These are phyloP conservation scores for Ornithorhynchus anatinus DNA, from an alignment of 2,113 vertebrate genomes.

Conservation along the genomic window DNA sequence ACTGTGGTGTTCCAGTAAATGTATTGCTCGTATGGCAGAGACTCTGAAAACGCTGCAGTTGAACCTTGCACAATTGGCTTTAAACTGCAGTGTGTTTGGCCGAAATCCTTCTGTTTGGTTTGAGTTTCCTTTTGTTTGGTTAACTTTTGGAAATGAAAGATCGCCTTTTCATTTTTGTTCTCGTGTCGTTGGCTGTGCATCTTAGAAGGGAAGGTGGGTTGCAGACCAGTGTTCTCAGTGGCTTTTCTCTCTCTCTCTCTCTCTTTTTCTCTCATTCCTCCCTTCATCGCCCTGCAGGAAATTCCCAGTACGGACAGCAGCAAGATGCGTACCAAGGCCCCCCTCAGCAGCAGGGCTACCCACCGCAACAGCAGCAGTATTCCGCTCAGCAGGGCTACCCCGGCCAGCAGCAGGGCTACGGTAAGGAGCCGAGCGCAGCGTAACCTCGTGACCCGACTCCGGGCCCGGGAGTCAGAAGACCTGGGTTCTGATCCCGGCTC, in stretches of 20 bases:
- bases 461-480: background rate
- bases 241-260: constrained; percentile 36
- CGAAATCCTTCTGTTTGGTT: constrained; percentile 80
- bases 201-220: constrained; percentile 47
- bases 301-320: constrained; percentile 92
- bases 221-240: constrained; percentile 48
- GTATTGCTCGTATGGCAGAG: constrained; percentile 80
- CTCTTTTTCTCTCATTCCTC: no score
- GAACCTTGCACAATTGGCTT: constrained; percentile 78
- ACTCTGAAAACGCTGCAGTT: constrained; percentile 79
- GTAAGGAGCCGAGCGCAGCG: constrained; percentile 68
- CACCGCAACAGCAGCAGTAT: constrained; percentile 87
- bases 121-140: constrained; percentile 78
- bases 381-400: constrained; percentile 86
- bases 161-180: constrained; percentile 75
- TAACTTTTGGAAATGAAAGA: constrained; percentile 73
- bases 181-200: constrained; percentile 78
- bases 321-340: constrained; percentile 97
- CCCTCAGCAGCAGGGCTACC: constrained; percentile 92
- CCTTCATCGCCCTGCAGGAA: constrained; percentile 82
- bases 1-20: constrained; percentile 78
- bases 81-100: constrained; percentile 83
- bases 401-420: constrained; percentile 93
- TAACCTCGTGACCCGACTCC: background rate
- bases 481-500: no score